Conservation (phyloP, 2,797 vertebrate genomes). For the Salarias fasciatus region DNA sequence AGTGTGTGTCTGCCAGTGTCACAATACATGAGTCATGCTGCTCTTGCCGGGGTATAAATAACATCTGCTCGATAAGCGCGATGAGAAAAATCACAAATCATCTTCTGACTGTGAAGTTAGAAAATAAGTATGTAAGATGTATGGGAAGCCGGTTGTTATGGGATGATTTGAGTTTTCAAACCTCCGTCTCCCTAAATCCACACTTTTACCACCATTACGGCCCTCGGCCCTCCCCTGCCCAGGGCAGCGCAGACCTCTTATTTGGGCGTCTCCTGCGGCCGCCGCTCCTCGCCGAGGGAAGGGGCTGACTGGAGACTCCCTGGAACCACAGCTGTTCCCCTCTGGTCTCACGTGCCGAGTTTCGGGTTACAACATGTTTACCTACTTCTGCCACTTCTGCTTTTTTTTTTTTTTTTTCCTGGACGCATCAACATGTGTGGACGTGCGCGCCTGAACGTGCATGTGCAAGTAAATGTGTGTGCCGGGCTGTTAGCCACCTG, state of each 20-base stretch:
- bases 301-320: conserved; percentile 76
- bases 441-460: conserved; percentile 18
- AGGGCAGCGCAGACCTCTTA: conserved; percentile 60
- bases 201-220: conserved; percentile 41
- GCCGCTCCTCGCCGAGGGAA: conserved; percentile 51
- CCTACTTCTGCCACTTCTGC: conserved; percentile 78
- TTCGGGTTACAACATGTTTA: conserved; percentile 82
- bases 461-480: conserved; percentile 18
- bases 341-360: conserved; percentile 64
- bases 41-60: conserved; percentile 54
- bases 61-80: conserved; percentile 47
- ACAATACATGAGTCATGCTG: conserved; percentile 64
- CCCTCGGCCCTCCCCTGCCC: conserved; percentile 5
- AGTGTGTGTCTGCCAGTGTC: conserved; percentile 42
- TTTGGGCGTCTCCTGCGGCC: conserved; percentile 74
- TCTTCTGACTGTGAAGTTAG: conserved; percentile 3
- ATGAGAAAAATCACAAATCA: conserved; percentile 30
- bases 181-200: conserved; percentile 23
- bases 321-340: conserved; percentile 79
- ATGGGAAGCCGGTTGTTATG: conserved; percentile 23
- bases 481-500: conserved; percentile 18
- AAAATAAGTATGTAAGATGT: too few species aligned
- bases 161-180: conserved; percentile 49
- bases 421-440: conserved; percentile 11
- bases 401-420: conserved; percentile 60